Base-by-base conservation (phyloP, 2,888 invertebrate genomes). In the Elmis aenea region DNA sequence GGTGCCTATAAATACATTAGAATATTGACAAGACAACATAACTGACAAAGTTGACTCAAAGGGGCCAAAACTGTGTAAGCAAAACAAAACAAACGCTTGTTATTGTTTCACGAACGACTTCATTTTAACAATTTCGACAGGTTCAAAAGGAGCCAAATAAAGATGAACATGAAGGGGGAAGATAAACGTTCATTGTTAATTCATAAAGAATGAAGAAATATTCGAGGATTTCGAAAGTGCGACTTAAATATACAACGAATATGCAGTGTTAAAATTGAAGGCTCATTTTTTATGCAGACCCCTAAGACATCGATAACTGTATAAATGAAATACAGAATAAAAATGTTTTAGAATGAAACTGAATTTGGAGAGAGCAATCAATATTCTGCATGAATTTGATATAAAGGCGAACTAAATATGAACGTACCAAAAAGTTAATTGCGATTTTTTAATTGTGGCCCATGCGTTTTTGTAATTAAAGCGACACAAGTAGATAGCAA, bases 51-150 rank as follows among this genome's bases (percentile, higher is more conserved):
- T 40, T 40, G 37, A 31, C 36, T 40, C 40, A 40, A 44, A 44
- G 40, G 44, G 44, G 37, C 37, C 28, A 32, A 33, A 27, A 22
- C 36, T 23, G 26, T 30, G 35, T 39, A n/a, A n/a, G n/a, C 48
- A 48, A 48, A 48, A 45, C 45, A 33, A 46, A 46, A 44, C 48
- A 44, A 48, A 48, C 44, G 57, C 62, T 62, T 61, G 62, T 64
- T 62, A 62, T 62, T 62, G 58, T 61, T 58, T 62, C 61, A 62
- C 62, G 59, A 61, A 61, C 56, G 55, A 58, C 62, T 44, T 62
- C 62, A 61, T 62, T 63, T 61, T 63, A 62, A 62, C 59, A 60
- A 58, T 57, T 58, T 57, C 56, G 58, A 62, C 60, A 60, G 59
- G 60, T 61, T 58, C 56, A 56, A 55, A 59, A 60, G 58, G 54